These are phyloP conservation scores for Caracal caracal DNA, from an alignment of 2,113 vertebrate genomes.

Conservation along the genomic window DNA sequence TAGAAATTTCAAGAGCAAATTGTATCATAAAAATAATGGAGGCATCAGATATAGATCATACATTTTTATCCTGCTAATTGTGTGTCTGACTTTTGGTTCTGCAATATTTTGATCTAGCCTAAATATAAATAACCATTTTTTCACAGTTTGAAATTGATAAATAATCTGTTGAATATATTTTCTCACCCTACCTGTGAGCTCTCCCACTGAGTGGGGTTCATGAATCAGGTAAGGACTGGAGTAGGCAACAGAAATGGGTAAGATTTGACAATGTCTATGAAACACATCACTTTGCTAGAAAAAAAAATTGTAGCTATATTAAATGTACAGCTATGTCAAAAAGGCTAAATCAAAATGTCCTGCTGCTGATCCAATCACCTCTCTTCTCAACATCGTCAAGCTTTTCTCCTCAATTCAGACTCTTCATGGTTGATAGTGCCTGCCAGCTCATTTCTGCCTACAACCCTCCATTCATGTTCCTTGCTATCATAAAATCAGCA, in stretches of 20 bases:
- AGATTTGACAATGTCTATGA: not conserved
- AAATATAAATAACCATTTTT: not conserved
- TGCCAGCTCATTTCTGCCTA: not conserved
- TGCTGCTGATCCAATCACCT: not conserved
- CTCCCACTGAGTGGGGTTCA: not conserved
- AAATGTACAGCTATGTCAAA: not conserved
- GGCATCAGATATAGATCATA: not conserved
- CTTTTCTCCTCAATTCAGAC: not conserved
- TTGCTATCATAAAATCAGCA: slow-evolving; percentile 42
- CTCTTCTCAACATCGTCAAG: not conserved
- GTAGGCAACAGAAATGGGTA: not conserved
- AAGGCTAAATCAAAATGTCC: not conserved
- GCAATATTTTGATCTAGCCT: slow-evolving; percentile 3
- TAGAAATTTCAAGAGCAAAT: not conserved
- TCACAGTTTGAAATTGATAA: slow-evolving; percentile 39
- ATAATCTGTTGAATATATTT: slow-evolving; percentile 25
- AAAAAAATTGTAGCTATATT: not conserved
- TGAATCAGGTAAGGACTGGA: not conserved
- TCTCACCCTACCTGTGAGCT: not conserved
- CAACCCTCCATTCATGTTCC: slow-evolving; percentile 39
- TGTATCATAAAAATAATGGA: slow-evolving; percentile 12
- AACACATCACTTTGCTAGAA: not conserved
- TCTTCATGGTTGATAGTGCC: not conserved
- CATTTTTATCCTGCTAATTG: not conserved
- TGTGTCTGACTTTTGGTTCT: slow-evolving; percentile 10